Evolutionary conservation across 2,113 vertebrate species (phyloP), one percentile per base, ranked within the genome.

Genomic region (Serinus canaria): DNA sequence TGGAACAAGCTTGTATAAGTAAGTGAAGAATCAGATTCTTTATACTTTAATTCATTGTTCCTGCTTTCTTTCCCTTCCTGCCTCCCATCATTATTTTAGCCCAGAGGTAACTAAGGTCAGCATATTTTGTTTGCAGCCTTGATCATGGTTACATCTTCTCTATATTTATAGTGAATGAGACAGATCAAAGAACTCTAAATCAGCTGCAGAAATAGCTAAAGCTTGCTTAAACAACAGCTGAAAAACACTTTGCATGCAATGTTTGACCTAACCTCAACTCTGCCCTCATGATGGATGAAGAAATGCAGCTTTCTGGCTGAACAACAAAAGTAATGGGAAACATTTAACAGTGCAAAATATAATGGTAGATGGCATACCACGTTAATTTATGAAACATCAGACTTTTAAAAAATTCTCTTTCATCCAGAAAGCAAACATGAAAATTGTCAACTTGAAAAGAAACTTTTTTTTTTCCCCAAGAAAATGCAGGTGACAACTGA

Each of bases 131-230:
- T 95, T 94, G 63, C 64, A 92, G 79, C 56, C 85, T 90, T 93
- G 79, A 86, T 80, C 82, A 46, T 10, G 18, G 82, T 91, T 90
- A 92, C 72, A 90, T 97, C 76, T 96, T 92, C 5, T 0, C 56
- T 87, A n/a, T 93, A 96, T 96, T 96, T 96, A 94, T 81, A 95
- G 87, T 49, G 92, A 92, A 88, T 49, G 28, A 90, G 79, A 83
- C 68, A 95, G 85, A 92, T 86, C 83, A 95, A 97, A 94, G 83
- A 93, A 89, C 72, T 78, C 44, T 89, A 96, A 92, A 95, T 96
- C 88, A 92, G 59, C 76, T 72, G 44, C 75, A 96, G 90, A 92
- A 93, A 94, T 81, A 95, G 47, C 90, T 88, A 88, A 83, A 95
- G 27, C 85, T 97, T 93, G 47, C 92, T 95, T 95, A 81, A 94